Evolutionary conservation across 1,140 invertebrate species (phyloP), one percentile per base, ranked within the genome.

Genomic region (Aphis gossypii): DNA sequence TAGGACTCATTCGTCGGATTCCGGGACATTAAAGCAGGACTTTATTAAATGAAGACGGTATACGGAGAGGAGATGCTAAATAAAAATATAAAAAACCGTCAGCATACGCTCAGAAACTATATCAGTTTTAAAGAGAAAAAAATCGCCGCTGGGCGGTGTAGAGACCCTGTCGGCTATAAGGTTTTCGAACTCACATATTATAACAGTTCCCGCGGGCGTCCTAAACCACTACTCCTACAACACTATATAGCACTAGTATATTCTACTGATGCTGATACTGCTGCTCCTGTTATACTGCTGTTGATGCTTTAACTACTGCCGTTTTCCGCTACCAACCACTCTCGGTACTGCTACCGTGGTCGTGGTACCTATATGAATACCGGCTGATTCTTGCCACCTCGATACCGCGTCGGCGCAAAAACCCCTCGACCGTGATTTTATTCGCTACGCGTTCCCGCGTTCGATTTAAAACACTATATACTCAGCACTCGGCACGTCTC

Each of bases 151-250:
- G 89, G 60, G 56, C 0, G 23, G 89, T 54, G 18, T 21, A 41
- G 38, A 21, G 56, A 76, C 54, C 88, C 51, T 56, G n/a, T 35
- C 30, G 38, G n/a, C 23, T 48, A 35, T 35, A 89, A 41, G 51
- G 88, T 89, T 41, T 89, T 56, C 51, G 35, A 56, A 89, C 54
- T 9, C 35, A 87, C 60, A n/a, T 76, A 83, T 38, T n/a, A n/a
- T 92, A 92, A 92, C 91, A 38, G 76, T 76, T 82, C 91, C 91
- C 91, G 41, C 30, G 91, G 91, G 91, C 46, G 76, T 30, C 60
- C 51, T 92, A 92, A 82, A 92, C 76, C 7, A 5, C 9, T 18
- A 54, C 20, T 11, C 46, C 23, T 44, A 86, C 38, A 25, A 86
- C 8, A 83, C 38, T 38, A 9, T 41, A 83, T 8, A 82, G 35